A percentile compares a stretch with the other conserved stretches of the same genome.
These are phyloP conservation scores for Phataginus tetradactyla DNA, from an alignment of 2,797 vertebrate species.

Conservation along the genomic window DNA sequence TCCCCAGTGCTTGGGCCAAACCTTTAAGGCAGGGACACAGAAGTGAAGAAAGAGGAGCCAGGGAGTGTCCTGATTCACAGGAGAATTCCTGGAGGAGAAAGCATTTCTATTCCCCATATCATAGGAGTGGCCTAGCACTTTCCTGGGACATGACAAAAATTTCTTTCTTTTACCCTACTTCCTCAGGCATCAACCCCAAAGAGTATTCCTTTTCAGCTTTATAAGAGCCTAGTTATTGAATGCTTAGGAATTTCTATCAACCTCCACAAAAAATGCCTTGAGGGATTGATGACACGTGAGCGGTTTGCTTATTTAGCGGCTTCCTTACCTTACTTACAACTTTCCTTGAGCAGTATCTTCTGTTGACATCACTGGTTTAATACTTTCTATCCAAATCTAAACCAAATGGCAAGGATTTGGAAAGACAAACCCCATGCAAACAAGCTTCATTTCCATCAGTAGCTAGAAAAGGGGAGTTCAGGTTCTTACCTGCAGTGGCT, in stretches of 20 bases:
- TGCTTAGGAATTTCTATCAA: constrained; percentile 28
- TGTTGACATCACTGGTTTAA: neutral
- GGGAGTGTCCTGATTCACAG: neutral
- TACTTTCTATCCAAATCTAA: constrained; percentile 3
- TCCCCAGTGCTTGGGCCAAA: neutral
- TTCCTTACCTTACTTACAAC: neutral
- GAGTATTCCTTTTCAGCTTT: constrained; percentile 31
- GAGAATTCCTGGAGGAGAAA: neutral
- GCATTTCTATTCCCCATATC: neutral
- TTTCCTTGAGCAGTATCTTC: neutral
- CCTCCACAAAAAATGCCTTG: neutral
- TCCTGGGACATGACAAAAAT: neutral
- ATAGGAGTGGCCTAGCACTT: neutral
- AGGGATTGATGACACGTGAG: neutral
- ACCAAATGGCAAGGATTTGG: neutral
- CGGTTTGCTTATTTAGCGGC: neutral
- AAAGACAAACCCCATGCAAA: neutral
- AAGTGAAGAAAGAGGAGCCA: neutral
- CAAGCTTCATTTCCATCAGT: neutral
- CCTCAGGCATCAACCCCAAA: neutral
- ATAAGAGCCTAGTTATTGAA: neutral
- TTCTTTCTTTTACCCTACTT: neutral
- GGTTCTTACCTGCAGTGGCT: constrained; percentile 89
- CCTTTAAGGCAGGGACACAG: neutral
- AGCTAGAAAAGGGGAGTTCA: constrained; percentile 16